A percentile compares a stretch with the other conserved stretches of the same genome.
Evolutionary conservation across 2,113 vertebrate species (phyloP).

Genomic region (Burhinus oedicnemus): DNA sequence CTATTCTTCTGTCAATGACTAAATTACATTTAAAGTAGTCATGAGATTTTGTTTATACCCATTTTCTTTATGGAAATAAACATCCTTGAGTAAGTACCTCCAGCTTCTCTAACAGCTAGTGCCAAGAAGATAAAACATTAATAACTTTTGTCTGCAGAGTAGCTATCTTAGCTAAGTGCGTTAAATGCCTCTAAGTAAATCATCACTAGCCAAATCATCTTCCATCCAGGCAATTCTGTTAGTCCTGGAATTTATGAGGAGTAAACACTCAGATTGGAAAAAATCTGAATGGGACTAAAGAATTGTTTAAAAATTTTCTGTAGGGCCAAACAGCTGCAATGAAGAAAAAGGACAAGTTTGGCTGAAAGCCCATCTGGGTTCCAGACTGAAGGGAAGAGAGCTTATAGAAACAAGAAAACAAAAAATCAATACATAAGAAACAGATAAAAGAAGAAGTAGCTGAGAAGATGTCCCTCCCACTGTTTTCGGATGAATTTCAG

Average conservation of each 20-base stretch:
- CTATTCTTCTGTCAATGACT: not conserved
- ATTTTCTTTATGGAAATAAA: conserved; percentile 19
- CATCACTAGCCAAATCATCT: not conserved
- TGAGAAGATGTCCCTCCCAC: not conserved
- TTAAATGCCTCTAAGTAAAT: conserved; percentile 11
- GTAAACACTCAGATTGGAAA: not conserved
- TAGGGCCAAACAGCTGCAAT: not conserved
- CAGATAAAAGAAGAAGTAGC: not conserved
- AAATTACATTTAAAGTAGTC: conserved; percentile 22
- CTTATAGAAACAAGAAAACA: not conserved
- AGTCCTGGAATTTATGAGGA: not conserved
- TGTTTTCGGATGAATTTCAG: not conserved
- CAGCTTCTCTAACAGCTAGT: not conserved
- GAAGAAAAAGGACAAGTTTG: not conserved
- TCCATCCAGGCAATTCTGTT: not conserved
- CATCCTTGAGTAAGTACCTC: not conserved
- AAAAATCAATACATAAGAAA: not conserved
- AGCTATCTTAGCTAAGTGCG: not conserved
- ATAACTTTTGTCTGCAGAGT: not conserved
- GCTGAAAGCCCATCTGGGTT: not conserved
- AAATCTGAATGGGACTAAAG: not conserved
- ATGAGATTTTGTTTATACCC: conserved; percentile 1
- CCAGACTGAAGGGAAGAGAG: not conserved
- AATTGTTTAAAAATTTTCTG: not conserved
- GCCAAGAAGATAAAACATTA: conserved; percentile 12